phyloP scores from a whole-genome alignment of 2,888 invertebrate species.

The Hirtodrosophila trivittata region DNA sequence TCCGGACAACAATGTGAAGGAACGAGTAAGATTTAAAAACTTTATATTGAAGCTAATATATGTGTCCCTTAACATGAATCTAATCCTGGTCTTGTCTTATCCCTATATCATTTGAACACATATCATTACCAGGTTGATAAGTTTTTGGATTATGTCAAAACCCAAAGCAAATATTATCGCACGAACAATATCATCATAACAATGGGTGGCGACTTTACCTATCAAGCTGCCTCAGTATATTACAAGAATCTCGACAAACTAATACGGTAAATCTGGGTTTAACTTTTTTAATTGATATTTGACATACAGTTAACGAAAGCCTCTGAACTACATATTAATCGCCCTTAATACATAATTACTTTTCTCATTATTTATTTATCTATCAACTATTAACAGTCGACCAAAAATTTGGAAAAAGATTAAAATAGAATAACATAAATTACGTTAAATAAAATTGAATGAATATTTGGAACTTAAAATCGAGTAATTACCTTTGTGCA shows the following conservation, averaged over 20 bases:
- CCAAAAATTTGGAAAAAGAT: no score
- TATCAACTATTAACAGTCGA: no score
- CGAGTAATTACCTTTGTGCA: conserved; percentile 15
- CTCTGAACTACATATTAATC: conserved; percentile 17
- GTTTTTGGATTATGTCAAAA: conserved; percentile 86
- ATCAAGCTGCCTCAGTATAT: conserved; percentile 91
- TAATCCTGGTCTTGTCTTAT: conserved; percentile 28
- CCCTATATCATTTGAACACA: not conserved
- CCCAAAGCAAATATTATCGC: conserved; percentile 86
- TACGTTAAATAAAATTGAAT: no score
- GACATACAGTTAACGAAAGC: conserved; percentile 45
- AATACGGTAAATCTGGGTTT: conserved; percentile 85
- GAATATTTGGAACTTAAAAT: no score
- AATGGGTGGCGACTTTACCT: conserved; percentile 97
- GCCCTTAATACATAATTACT: no score
- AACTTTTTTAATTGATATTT: conserved; percentile 1
- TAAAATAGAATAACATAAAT: no score
- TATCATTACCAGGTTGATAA: conserved; percentile 77
- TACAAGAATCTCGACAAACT: conserved; percentile 93
- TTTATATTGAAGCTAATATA: not conserved
- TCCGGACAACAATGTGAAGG: conserved; percentile 92
- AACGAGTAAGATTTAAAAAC: conserved; percentile 85
- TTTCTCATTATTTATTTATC: no score
- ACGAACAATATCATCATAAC: conserved; percentile 92
- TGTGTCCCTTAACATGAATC: conserved; percentile 15